phyloP scores from a whole-genome alignment of 2,797 vertebrate genomes.

The Rhabdomys pumilio region DNA sequence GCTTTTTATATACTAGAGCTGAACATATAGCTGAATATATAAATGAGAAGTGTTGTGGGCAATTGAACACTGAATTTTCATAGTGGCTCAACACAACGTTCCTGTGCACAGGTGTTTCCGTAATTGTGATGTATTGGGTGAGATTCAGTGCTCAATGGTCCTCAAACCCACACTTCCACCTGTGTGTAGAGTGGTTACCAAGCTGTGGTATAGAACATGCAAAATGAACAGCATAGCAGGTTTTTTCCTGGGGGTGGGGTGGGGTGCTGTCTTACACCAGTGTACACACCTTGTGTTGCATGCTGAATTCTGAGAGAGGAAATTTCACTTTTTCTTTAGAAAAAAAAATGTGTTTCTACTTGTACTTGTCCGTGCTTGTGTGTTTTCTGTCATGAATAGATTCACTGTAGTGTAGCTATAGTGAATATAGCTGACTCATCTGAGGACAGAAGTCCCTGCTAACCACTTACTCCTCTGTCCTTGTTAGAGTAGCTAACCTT shows the following conservation, averaged over 20 bases:
- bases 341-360: conserved; percentile 18
- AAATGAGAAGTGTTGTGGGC: conserved; percentile 76
- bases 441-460: neutral
- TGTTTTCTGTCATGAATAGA: neutral
- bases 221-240: conserved; percentile 24
- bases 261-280: neutral
- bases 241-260: conserved; percentile 39
- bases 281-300: neutral
- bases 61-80: conserved; percentile 85
- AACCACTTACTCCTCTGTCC: neutral
- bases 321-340: neutral
- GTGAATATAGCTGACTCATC: neutral
- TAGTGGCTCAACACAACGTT: conserved; percentile 80
- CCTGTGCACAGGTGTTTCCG: conserved; percentile 86
- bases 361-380: neutral
- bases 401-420: neutral
- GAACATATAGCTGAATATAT: conserved; percentile 39
- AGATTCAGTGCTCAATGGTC: conserved; percentile 83
- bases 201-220: conserved; percentile 70
- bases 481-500: neutral
- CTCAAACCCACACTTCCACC: conserved; percentile 81
- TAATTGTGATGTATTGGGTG: conserved; percentile 87
- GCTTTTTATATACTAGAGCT: conserved; percentile 45
- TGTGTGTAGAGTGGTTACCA: conserved; percentile 67
- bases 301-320: neutral